Evolutionary conservation across 2,113 vertebrate genomes (phyloP).

Genomic region (Probosciger aterrimus): DNA sequence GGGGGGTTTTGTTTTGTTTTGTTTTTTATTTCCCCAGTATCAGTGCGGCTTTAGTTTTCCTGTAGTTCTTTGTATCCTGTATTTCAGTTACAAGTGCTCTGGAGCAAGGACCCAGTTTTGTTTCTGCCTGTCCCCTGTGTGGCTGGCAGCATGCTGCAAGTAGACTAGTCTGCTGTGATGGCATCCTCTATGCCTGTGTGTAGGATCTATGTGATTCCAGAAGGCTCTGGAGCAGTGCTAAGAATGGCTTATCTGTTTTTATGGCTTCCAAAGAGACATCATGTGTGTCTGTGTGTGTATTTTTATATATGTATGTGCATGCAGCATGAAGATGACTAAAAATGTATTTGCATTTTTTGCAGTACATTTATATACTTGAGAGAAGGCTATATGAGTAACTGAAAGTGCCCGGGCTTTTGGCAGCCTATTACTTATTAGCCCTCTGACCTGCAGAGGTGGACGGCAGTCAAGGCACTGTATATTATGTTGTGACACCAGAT

Average conservation of each 20-base stretch:
- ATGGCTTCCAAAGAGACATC: not conserved
- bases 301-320: not conserved
- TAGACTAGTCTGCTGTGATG: rapidly evolving
- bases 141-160: not conserved
- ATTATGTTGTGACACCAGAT: not conserved
- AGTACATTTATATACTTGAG: not conserved
- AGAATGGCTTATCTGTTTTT: not conserved
- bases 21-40: not conserved
- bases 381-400: not conserved
- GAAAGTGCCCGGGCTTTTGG: not conserved
- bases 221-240: not conserved
- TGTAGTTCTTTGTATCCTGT: not conserved
- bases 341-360: not conserved
- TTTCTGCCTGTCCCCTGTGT: not conserved
- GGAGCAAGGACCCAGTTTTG: not conserved
- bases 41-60: not conserved
- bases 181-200: not conserved
- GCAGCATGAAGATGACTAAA: conserved; percentile 41
- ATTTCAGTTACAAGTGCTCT: not conserved
- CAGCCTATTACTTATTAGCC: not conserved
- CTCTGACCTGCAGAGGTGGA: not conserved
- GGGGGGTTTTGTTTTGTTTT: not conserved
- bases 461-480: not conserved
- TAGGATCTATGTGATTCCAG: not conserved
- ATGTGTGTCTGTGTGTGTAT: not conserved